These are phyloP conservation scores for Mayetiola destructor DNA, from an alignment of 2,888 invertebrate species.

Conservation along the genomic window DNA sequence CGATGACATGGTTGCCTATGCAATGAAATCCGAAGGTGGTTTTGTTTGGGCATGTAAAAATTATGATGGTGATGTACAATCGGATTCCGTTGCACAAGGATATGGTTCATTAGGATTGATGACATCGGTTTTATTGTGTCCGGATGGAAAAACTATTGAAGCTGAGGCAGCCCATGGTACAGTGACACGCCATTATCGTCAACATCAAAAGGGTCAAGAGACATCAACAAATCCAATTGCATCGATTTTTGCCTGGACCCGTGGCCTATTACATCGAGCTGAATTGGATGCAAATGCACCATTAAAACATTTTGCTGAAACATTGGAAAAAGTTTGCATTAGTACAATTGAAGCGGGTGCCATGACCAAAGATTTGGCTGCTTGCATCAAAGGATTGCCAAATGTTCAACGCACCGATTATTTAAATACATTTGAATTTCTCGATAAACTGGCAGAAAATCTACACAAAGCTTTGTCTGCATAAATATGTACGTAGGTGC, in stretches of 20 bases:
- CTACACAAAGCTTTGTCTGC: conserved; percentile 46
- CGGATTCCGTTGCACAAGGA: conserved; percentile 95
- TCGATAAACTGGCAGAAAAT: conserved; percentile 88
- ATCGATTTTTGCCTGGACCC: conserved; percentile 97
- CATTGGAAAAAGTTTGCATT: conserved; percentile 79
- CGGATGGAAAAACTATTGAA: conserved; percentile 96
- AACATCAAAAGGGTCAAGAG: conserved; percentile 87
- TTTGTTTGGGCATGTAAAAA: conserved; percentile 99
- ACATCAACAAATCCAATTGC: conserved; percentile 99
- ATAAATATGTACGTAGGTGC: neutral
- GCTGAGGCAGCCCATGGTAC: conserved; percentile 98
- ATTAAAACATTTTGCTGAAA: conserved; percentile 66
- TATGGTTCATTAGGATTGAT: conserved; percentile 92
- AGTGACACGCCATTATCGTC: conserved; percentile 78
- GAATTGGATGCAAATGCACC: conserved; percentile 74
- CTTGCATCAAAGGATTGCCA: conserved; percentile 90
- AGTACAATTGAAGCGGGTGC: conserved; percentile 87
- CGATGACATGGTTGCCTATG: conserved; percentile 98
- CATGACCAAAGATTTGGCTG: conserved; percentile 98
- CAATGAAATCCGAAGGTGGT: conserved; percentile 95
- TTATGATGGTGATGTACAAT: conserved; percentile 98
- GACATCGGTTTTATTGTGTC: conserved; percentile 94
- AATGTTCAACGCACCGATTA: conserved; percentile 62
- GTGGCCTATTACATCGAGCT: conserved; percentile 84
- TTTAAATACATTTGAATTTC: conserved; percentile 91